These are phyloP conservation scores for Clarias fuscus DNA, from an alignment of 2,797 vertebrate species.

Conservation along the genomic window DNA sequence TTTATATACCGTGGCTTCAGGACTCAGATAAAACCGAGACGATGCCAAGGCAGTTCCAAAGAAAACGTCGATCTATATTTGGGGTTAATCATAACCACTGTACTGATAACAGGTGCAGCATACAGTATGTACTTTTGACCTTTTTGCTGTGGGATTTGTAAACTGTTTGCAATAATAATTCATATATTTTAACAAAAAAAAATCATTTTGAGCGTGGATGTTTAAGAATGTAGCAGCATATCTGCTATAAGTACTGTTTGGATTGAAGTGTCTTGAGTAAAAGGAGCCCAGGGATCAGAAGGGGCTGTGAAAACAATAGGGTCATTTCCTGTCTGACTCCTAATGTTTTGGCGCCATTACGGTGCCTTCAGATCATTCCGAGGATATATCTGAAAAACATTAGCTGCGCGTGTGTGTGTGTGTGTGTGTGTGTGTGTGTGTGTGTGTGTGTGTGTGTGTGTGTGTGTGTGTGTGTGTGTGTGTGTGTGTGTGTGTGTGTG, in stretches of 20 bases:
- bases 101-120: not conserved
- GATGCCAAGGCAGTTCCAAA: not conserved
- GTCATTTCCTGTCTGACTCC: constrained; percentile 68
- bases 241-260: constrained; percentile 7
- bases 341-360: constrained; percentile 31
- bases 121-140: not conserved
- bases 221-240: not conserved
- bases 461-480: constrained; percentile 30
- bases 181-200: not conserved
- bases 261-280: constrained; percentile 51
- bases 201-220: not conserved
- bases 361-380: not conserved
- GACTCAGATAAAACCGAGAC: not conserved
- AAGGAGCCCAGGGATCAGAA: constrained; percentile 47
- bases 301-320: constrained; percentile 76
- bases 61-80: not conserved
- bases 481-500: constrained; percentile 1
- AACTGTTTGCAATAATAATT: not conserved
- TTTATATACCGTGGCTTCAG: not conserved
- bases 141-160: not conserved
- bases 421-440: not conserved
- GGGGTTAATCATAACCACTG: not conserved
- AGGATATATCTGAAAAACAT: constrained; percentile 13
- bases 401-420: not conserved
- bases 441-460: constrained; percentile 35